Evolutionary conservation across 1,140 invertebrate genomes (phyloP).

Genomic region (Andricus grossulariae): DNA sequence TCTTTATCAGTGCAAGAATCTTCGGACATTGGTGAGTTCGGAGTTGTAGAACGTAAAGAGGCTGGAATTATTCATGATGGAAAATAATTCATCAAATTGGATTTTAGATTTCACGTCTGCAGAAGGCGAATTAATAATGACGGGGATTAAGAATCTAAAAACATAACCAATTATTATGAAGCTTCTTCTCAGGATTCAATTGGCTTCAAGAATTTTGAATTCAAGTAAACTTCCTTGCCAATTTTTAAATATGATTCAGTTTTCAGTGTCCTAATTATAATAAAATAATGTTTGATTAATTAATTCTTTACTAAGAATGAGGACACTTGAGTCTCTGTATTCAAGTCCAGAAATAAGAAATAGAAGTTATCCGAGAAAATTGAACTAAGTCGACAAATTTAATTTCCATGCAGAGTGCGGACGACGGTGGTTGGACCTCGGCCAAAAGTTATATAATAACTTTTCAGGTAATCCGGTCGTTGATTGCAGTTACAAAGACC

Average conservation of each 20-base stretch:
- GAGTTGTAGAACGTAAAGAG: conserved; percentile 51
- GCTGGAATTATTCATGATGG: conserved; percentile 59
- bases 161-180: not conserved
- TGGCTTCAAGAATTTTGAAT: too few relatives aligned
- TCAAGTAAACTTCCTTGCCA: too few relatives aligned
- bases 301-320: too few relatives aligned
- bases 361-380: not conserved
- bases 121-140: conserved; percentile 10
- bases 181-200: too few relatives aligned
- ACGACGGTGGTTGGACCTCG: not conserved
- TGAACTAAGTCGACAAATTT: not conserved
- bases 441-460: conserved; percentile 15
- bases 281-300: too few relatives aligned
- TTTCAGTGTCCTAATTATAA: too few relatives aligned
- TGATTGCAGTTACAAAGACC: conserved; percentile 13
- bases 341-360: not conserved
- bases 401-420: not conserved
- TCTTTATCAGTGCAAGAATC: conserved; percentile 18
- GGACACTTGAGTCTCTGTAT: too few relatives aligned
- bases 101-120: not conserved
- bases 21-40: conserved; percentile 47
- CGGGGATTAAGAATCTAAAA: conserved; percentile 2
- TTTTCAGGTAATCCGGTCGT: not conserved
- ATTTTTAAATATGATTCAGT: too few relatives aligned
- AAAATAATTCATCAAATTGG: conserved; percentile 55